Evolutionary conservation across 2,888 invertebrate species (phyloP), one percentile per base, ranked within the genome.

Genomic region (Patella ulyssiponensis): DNA sequence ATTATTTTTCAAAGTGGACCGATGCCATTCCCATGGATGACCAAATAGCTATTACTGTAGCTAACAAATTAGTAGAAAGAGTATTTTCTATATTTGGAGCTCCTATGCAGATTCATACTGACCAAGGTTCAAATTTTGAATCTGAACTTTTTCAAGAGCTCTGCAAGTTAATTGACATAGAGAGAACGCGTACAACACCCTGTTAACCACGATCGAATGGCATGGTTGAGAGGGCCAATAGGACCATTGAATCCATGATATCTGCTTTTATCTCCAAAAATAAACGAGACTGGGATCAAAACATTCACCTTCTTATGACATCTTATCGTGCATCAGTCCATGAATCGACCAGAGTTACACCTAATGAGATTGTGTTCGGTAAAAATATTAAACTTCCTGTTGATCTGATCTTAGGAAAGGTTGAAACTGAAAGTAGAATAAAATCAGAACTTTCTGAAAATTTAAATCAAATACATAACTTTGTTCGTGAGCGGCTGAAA

Each of bases 111-210:
- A 56, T 82, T 17, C 82, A 83, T 72, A 71, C 81, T 15, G 84
- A 85, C 51, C 81, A 80, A 20, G 85, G 82, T 3, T 44, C 71
- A 15, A 80, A 79, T 17, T 84, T 81, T 77, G 77, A 81, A 20
- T 81, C 80, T 20, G 27, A 70, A 5, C 17, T 82, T 14, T 82
- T 82, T 73, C 14, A 72, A 14, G 82, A 83, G 52, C 54, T 82
- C 71, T 82, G 81, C 71, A 27, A 73, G 54, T n/a, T 81, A 15
- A 23, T 83, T 20, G 78, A 74, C 1, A 75, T 73, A 20, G 71
- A 79, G 14, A 82, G 82, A 52, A 81, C 83, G 2, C 76, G 79
- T 54, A 82, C 83, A 0, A 78, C 23, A 74, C 76, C 27, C 79
- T 27, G 2, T 27, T 27, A 27, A 1, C 27, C 27, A 27, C 27